These are phyloP conservation scores for Rhinopithecus roxellana DNA, from an alignment of 2,113 vertebrate genomes.

Conservation along the genomic window DNA sequence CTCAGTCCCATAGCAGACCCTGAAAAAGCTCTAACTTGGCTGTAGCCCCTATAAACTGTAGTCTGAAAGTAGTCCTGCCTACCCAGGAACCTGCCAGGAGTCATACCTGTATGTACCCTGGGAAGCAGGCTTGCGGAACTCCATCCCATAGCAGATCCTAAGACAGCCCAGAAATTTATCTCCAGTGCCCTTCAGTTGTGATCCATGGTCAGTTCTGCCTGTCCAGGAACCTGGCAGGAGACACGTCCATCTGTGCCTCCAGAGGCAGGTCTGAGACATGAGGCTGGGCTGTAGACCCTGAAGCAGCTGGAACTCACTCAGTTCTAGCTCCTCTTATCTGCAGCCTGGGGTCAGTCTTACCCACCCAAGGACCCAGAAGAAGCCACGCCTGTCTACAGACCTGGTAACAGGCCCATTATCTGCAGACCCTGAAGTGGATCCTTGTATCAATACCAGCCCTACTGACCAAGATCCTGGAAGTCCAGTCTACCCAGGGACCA, in stretches of 20 bases:
- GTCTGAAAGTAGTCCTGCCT: neutral
- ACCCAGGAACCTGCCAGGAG: neutral
- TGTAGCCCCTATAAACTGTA: neutral
- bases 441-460: neutral
- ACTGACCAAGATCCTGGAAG: neutral
- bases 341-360: neutral
- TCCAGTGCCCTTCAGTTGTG: neutral
- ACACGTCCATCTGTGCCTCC: neutral
- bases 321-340: neutral
- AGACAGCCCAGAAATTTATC: neutral
- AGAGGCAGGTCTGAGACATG: neutral
- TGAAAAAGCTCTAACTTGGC: neutral
- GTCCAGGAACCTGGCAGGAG: neutral
- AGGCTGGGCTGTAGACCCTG: neutral
- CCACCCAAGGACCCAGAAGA: neutral
- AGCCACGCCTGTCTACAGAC: neutral
- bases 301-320: neutral
- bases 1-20: neutral
- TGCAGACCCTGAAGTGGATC: neutral
- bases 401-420: neutral
- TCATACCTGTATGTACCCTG: too few relatives aligned
- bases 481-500: neutral
- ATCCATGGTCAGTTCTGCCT: neutral
- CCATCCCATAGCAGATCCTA: neutral
- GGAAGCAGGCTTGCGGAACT: neutral